phyloP scores from a whole-genome alignment of 2,113 vertebrate species.

The Cynopterus brachyotis region DNA sequence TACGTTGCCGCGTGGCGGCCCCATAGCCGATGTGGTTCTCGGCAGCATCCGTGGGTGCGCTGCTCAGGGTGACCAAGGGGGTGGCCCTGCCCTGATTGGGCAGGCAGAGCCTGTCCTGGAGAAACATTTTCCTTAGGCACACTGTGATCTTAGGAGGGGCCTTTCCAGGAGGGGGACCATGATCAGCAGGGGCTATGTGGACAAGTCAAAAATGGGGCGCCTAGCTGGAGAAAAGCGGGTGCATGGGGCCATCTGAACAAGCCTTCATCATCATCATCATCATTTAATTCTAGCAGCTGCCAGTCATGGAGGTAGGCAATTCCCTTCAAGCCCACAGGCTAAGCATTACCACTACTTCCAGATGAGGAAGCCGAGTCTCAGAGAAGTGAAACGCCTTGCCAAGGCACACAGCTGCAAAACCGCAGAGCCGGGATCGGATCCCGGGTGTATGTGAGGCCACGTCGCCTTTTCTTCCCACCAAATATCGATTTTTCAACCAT shows the following conservation, averaged over 20 bases:
- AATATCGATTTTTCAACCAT: neutral
- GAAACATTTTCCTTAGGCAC: fast-evolving
- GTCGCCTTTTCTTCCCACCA: neutral
- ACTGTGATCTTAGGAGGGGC: neutral
- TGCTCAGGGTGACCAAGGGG: no score
- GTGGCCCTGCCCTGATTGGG: fast-evolving
- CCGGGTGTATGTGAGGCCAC: neutral
- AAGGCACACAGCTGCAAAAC: neutral
- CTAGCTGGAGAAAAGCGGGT: neutral
- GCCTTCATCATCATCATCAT: neutral
- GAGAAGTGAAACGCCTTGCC: neutral
- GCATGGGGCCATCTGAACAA: fast-evolving
- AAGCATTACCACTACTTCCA: neutral
- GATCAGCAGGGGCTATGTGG: neutral
- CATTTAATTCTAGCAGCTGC: neutral
- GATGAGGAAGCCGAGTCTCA: neutral
- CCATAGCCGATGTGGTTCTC: neutral
- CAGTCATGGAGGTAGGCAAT: neutral
- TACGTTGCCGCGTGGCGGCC: fast-evolving
- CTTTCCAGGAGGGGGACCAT: neutral
- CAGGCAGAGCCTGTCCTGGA: neutral
- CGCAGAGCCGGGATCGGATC: neutral
- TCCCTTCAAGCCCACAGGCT: neutral
- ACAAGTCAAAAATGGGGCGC: neutral
- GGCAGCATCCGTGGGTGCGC: fast-evolving